Base-by-base conservation (phyloP, 2,797 vertebrate species). In the Spatula clypeata region DNA sequence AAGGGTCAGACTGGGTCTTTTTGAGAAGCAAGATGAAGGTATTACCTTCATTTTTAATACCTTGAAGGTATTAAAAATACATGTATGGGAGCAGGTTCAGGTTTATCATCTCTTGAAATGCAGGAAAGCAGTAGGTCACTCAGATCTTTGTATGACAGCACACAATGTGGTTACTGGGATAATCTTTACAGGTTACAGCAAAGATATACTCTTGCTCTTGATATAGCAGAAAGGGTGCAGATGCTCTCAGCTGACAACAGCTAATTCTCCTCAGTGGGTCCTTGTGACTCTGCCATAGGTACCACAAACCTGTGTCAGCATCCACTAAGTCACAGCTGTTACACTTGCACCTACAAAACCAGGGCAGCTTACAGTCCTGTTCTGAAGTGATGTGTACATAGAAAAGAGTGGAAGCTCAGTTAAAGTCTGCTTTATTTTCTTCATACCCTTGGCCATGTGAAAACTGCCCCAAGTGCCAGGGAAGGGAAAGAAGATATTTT, bases 51-150 rank as follows among this genome's bases (percentile, higher is more conserved):
- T n/a, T n/a, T n/a, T n/a, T n/a, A n/a, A n/a, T n/a, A n/a, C n/a
- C n/a, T n/a, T n/a, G n/a, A n/a, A n/a, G n/a, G n/a, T 18, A 62
- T 51, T 29, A 38, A 69, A 69, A 16, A 65, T 27, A 64, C 15
- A 70, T 2, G 49, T 34, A 27, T 5, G 54, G 15, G 29, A 70
- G 16, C 7, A 51, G 9, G 44, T 76, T 27, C 58, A 75, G 60
- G 34, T n/a, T 31, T 31, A 31, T 49, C 29, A 24, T 49, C 45
- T 62, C 44, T 11, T 18, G 31, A 76, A 76, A 24, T 14, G 21
- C 4, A 14, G 21, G 11, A 51, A 45, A 67, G 57, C 0, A 0
- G 11, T 6, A 66, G 0, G 5, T 51, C 51, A 55, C 34, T 75
- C 51, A 58, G 45, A 54, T 67, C 40, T 79, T 70, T 49, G 14